These are phyloP conservation scores for Leptinotarsa juncta DNA, from an alignment of 2,888 invertebrate species.

Conservation along the genomic window DNA sequence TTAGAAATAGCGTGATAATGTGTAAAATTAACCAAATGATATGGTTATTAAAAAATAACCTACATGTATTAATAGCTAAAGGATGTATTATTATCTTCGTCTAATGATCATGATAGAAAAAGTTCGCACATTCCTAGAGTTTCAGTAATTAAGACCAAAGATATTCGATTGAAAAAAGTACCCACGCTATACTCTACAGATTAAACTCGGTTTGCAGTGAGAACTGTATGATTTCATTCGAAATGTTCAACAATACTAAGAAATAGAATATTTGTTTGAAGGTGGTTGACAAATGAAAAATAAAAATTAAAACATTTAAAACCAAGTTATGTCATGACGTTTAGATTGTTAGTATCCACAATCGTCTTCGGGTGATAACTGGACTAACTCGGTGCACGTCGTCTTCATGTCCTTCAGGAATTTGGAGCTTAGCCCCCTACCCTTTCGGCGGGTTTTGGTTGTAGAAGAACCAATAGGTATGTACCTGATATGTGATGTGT, in stretches of 20 bases:
- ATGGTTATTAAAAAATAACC: slow-evolving; percentile 24
- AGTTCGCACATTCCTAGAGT: slow-evolving; percentile 3
- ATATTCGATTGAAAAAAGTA: neutral
- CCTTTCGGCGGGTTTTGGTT: too few relatives aligned
- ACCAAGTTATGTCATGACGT: too few relatives aligned
- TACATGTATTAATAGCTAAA: slow-evolving; percentile 15
- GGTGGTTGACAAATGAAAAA: too few relatives aligned
- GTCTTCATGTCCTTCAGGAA: too few relatives aligned
- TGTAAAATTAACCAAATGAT: slow-evolving; percentile 25
- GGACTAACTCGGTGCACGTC: too few relatives aligned
- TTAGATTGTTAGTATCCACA: too few relatives aligned
- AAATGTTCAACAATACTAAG: neutral
- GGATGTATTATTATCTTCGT: slow-evolving; percentile 21
- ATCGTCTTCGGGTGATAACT: too few relatives aligned
- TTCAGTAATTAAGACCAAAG: neutral
- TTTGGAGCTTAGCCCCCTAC: too few relatives aligned
- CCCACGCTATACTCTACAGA: neutral
- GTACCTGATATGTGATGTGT: too few relatives aligned
- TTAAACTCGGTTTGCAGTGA: neutral
- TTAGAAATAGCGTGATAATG: slow-evolving; percentile 29
- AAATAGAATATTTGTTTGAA: too few relatives aligned
- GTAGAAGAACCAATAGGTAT: too few relatives aligned
- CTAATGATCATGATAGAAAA: slow-evolving; percentile 28
- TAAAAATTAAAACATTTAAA: too few relatives aligned
- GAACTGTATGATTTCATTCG: neutral